Conservation (phyloP, 2,113 vertebrate species). For the Archilochus colubris region DNA sequence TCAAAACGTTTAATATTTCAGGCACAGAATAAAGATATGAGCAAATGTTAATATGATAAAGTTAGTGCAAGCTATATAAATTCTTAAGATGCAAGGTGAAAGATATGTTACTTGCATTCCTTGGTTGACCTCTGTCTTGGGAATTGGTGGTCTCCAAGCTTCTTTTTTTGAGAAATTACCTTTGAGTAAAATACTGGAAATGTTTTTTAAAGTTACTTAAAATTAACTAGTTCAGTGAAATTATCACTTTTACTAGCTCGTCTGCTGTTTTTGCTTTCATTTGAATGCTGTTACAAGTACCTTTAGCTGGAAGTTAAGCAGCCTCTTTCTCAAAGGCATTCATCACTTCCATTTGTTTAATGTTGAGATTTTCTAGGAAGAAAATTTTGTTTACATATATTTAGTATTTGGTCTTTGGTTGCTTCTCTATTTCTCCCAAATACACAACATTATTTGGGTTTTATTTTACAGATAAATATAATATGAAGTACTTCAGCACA, state of each 20-base stretch:
- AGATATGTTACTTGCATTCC: not conserved
- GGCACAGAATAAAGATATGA: not conserved
- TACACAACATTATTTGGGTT: not conserved
- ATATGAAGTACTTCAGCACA: not conserved
- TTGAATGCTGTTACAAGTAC: not conserved
- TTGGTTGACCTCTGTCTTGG: not conserved
- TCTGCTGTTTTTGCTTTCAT: not conserved
- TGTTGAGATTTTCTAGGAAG: not conserved
- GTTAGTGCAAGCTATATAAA: not conserved
- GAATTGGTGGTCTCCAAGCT: not conserved
- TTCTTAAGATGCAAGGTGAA: not conserved
- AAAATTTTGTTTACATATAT: not conserved
- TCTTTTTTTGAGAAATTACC: not conserved
- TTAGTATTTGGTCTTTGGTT: not conserved
- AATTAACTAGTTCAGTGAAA: not conserved
- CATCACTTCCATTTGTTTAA: not conserved
- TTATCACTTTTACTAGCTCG: not conserved
- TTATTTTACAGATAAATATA: not conserved
- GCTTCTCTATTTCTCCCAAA: not conserved
- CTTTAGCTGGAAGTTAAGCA: not conserved
- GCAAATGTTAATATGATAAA: not conserved
- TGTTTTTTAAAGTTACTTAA: not conserved
- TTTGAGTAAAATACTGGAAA: not conserved
- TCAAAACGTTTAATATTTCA: not conserved
- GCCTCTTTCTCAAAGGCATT: not conserved